Base-by-base conservation (phyloP, 1,140 invertebrate genomes). In the Sogatella furcifera region DNA sequence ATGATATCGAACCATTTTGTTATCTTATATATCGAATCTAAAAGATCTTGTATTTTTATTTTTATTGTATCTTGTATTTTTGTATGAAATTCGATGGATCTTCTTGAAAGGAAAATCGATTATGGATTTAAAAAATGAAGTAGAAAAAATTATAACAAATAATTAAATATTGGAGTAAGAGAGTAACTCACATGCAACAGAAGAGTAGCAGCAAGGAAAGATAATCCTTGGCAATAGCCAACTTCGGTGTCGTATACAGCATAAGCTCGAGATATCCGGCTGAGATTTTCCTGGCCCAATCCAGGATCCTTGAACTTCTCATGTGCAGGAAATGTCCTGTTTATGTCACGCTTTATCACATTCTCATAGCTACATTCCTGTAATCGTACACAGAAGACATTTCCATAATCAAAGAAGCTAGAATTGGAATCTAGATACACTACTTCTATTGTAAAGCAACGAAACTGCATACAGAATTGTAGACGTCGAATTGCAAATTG, bases 171-270 rank as follows among this genome's bases (percentile, higher is more conserved):
- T n/a, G n/a, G n/a, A n/a, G n/a, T n/a, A 49, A 49, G 11, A 46
- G 14, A n/a, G 44, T n/a, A 0, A 62, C 88, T 84, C 76, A 97
- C 95, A 77, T 98, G 96, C 60, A 99, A 77, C 13, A 99, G 76
- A 53, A 99, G 76, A 62, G 94, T 93, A 64, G 96, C 97, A 56
- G 93, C 93, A 42, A 99, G 77, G 73, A 99, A 99, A 73, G 94
- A 97, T 21, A 98, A 80, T 21, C 97, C 97, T 76, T 99, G 97
- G 74, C 96, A 99, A 76, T 99, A 99, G 34, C 94, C 93, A 63
- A 99, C 91, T 78, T 99, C 97, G 64, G 88, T 84, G 73, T 99
- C 97, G 74, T 95, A 92, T 3, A 98, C 88, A 21, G 96, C 92
- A 75, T 99, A 99, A 0, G 95, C 97, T 75, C 95, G 92, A 67